Evolutionary conservation across 2,113 vertebrate genomes (phyloP).

Genomic region (Oxyruncus cristatus): DNA sequence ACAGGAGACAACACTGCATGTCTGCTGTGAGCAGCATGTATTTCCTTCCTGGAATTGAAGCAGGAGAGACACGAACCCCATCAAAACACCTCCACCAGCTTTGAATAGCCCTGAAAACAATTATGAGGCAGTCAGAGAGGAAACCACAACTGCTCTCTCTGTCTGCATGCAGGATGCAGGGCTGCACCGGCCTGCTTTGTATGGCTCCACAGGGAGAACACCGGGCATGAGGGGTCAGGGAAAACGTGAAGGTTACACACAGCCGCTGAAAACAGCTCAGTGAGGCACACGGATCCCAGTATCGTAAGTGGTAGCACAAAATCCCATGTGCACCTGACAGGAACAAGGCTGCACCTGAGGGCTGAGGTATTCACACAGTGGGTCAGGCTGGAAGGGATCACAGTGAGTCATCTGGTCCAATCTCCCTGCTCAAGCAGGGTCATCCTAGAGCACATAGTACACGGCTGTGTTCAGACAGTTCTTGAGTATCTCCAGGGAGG

Average conservation of each 20-base stretch:
- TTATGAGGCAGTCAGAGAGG: background rate
- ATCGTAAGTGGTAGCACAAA: accelerated
- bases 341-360: background rate
- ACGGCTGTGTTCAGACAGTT: background rate
- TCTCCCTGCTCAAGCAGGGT: background rate
- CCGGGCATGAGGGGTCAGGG: accelerated
- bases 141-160: background rate
- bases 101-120: background rate
- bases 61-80: background rate
- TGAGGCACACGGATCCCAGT: accelerated
- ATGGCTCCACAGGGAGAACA: background rate
- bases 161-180: accelerated
- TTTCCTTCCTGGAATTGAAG: background rate
- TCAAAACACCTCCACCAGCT: background rate
- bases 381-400: background rate
- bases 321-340: accelerated
- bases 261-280: background rate
- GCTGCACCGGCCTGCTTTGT: background rate
- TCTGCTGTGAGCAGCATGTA: background rate
- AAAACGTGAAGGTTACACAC: accelerated
- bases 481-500: background rate
- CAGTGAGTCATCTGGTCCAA: background rate
- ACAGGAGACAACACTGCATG: accelerated
- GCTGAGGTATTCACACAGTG: background rate
- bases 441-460: background rate